Evolutionary conservation across 2,888 invertebrate species (phyloP), one percentile per base, ranked within the genome.

Genomic region (Tachina grossa): DNA sequence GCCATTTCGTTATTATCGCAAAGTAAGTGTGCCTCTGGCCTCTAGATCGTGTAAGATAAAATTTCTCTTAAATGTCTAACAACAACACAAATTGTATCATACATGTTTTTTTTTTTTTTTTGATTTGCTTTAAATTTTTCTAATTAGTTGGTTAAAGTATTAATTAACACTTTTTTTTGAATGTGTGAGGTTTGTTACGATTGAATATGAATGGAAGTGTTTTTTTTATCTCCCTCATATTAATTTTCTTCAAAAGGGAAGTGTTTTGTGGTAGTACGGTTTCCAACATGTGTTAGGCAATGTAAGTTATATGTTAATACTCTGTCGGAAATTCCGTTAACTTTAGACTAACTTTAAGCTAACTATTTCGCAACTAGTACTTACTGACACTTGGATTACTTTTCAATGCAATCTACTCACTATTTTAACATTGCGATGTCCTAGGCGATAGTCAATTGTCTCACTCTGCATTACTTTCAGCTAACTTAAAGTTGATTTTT

Each of bases 1-100:
- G 87, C 92, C 92, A 88, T 92, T 92, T 89, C 89, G 92, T 89
- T 92, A 92, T 87, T 93, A 93, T 89, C 91, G 92, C 88, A 93
- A 93, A 92, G 93, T 93, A 90, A 92, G 92, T 92, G 88, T 16
- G 16, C 9, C 22, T 14, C 9, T 19, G 11, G 39, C 16, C 13
- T 45, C 43, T 13, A 14, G 43, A 59, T 13, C 9, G 16, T 4
- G 9, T 55, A 41, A 51, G 5, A 39, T 22, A 13, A 65, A 65
- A 61, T 4, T 45, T 9, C 9, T 16, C 16, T 43, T 45, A 14
- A 55, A 45, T 22, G 31, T 31, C 31, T 53, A 9, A 14, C 9
- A 71, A 61, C 43, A n/a, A 22, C n/a, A 39, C 1, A 59, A 61
- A 43, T 61, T 68, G 31, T 80, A 65, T 51, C 6, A 14, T 31